Evolutionary conservation across 2,797 vertebrate species (phyloP).

Genomic region (Catamblyrhynchus diadema): DNA sequence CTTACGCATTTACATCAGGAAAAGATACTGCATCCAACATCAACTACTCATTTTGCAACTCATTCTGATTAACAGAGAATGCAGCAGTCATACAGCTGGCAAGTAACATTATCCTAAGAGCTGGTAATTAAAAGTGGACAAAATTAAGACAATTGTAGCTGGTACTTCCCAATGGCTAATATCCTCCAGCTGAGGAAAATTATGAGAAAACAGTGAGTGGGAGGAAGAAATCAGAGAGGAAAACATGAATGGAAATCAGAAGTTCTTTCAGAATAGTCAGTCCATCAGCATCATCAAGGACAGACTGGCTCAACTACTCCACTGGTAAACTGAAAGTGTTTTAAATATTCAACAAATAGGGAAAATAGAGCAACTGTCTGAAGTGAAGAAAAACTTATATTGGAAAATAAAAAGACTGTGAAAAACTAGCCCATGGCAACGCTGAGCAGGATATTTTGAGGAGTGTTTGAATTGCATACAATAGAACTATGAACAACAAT

Average conservation of each 20-base stretch:
- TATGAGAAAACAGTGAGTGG: slow-evolving; percentile 46
- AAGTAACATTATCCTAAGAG: slow-evolving; percentile 43
- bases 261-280: slow-evolving; percentile 55
- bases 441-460: background rate
- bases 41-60: slow-evolving; percentile 9
- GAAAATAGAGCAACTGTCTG: background rate
- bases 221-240: slow-evolving; percentile 56
- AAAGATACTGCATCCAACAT: background rate
- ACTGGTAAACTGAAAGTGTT: background rate
- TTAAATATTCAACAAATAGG: background rate
- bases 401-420: background rate
- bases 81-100: slow-evolving; percentile 38
- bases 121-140: slow-evolving; percentile 56
- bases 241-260: slow-evolving; percentile 63
- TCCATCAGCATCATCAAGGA: slow-evolving; percentile 43
- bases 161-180: slow-evolving; percentile 40
- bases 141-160: slow-evolving; percentile 54
- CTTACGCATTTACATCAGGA: background rate
- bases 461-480: background rate
- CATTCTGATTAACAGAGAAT: slow-evolving; percentile 10
- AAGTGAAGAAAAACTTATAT: background rate
- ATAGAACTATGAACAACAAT: background rate
- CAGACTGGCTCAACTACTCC: background rate
- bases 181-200: slow-evolving; percentile 65
- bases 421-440: background rate